These are phyloP conservation scores for Mormyrus proboscirostris DNA, from an alignment of 2,797 vertebrate species.

Conservation along the genomic window DNA sequence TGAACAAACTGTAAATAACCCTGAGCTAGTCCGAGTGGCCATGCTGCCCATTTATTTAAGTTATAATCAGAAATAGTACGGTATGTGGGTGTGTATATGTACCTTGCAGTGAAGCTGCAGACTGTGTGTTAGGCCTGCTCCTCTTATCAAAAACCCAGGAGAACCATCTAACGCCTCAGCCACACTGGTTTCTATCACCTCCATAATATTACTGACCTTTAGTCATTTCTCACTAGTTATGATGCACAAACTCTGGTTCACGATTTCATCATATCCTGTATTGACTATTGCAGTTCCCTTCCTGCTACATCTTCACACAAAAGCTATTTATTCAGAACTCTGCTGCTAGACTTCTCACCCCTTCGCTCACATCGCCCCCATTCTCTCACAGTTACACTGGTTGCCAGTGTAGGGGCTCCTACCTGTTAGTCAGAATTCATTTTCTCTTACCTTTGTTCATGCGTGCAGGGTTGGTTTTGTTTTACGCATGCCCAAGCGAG, in stretches of 20 bases:
- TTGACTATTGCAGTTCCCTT: neutral
- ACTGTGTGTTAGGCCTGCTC: neutral
- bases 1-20: neutral
- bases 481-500: too few relatives aligned
- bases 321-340: neutral
- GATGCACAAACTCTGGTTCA: neutral
- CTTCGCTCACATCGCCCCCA: too few relatives aligned
- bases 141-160: neutral
- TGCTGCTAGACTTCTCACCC: neutral
- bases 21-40: neutral
- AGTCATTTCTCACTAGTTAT: neutral
- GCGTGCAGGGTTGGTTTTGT: too few relatives aligned
- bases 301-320: neutral
- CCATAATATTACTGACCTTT: neutral
- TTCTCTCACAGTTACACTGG: too few relatives aligned
- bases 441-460: too few relatives aligned
- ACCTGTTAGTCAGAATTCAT: too few relatives aligned
- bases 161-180: neutral
- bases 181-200: neutral
- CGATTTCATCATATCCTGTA: neutral
- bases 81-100: neutral
- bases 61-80: neutral
- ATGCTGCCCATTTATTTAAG: neutral
- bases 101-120: neutral
- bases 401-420: too few relatives aligned